Conservation (phyloP, 1,140 invertebrate genomes). For the Homarus americanus region DNA sequence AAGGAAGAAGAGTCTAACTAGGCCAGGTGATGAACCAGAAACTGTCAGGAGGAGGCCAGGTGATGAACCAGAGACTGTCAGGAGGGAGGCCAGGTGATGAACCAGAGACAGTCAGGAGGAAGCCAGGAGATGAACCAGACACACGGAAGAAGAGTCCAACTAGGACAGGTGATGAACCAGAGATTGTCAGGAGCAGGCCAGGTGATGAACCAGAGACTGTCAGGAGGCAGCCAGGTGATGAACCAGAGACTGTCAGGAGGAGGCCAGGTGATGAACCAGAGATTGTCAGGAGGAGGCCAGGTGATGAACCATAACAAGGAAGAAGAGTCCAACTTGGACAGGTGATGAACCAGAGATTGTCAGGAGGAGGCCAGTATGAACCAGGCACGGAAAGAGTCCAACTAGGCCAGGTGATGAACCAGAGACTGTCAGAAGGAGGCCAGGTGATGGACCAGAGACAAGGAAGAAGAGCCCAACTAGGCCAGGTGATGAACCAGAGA, state of each 20-base stretch:
- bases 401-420: neutral
- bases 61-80: constrained; percentile 36
- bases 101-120: constrained; percentile 13
- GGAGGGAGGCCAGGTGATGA: constrained; percentile 2
- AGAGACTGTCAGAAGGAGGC: neutral
- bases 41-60: constrained; percentile 30
- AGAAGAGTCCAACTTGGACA: neutral
- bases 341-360: neutral
- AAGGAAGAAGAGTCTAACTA: neutral
- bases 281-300: neutral
- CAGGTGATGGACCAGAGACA: neutral
- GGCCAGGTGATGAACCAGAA: constrained; percentile 43
- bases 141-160: neutral
- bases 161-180: no score
- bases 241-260: neutral
- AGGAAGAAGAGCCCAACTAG: neutral
- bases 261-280: neutral
- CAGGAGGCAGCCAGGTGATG: neutral
- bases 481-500: neutral
- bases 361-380: neutral
- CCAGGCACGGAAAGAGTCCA: neutral
- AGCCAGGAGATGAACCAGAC: constrained; percentile 9
- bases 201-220: neutral
- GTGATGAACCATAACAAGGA: neutral
- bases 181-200: neutral